Evolutionary conservation across 2,113 vertebrate species (phyloP).

Genomic region (Oreocharis arfaki): DNA sequence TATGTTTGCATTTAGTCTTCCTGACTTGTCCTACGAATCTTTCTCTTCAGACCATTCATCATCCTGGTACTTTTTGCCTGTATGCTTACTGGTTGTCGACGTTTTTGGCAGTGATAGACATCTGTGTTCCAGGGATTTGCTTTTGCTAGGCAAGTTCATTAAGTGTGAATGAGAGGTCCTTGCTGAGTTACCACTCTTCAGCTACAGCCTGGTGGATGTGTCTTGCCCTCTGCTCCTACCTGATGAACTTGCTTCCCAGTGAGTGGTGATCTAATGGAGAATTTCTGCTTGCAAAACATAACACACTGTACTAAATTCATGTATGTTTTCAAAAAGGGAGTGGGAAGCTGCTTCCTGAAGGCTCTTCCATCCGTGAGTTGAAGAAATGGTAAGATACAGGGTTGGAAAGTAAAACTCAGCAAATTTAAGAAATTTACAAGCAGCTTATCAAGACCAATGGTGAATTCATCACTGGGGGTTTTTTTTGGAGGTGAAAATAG

Average conservation of each 20-base stretch:
- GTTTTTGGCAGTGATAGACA: not conserved
- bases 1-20: not conserved
- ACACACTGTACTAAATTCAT: not conserved
- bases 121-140: not conserved
- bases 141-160: not conserved
- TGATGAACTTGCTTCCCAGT: not conserved
- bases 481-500: not conserved
- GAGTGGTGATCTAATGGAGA: not conserved
- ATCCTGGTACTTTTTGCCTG: not conserved
- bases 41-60: not conserved
- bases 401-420: not conserved
- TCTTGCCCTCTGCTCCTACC: not conserved
- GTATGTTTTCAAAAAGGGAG: not conserved
- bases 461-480: not conserved
- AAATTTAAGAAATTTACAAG: not conserved
- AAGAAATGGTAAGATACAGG: not conserved
- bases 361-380: not conserved
- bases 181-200: not conserved
- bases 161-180: not conserved
- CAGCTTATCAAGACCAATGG: not conserved
- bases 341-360: not conserved
- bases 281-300: not conserved
- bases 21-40: not conserved
- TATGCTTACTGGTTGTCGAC: not conserved
- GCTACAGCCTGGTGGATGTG: fast-evolving